Evolutionary conservation across 2,797 vertebrate species (phyloP).

Genomic region (Eulemur albifrons): DNA sequence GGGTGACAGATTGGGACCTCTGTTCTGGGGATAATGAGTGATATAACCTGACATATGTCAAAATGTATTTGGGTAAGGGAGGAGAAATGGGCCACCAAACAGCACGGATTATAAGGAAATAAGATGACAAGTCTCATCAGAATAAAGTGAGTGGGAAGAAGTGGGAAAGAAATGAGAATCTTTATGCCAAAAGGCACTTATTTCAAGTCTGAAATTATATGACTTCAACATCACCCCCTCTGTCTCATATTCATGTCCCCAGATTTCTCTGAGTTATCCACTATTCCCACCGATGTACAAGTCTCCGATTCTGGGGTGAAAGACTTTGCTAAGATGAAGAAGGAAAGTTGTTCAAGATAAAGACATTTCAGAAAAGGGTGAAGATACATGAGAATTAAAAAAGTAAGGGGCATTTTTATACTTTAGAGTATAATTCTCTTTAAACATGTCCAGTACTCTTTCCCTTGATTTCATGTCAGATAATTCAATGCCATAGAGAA

Average conservation of each 20-base stretch:
- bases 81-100: background rate
- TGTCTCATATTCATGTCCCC: background rate
- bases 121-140: background rate
- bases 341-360: background rate
- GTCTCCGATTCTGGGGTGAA: background rate
- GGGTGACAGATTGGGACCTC: background rate
- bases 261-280: background rate
- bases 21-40: background rate
- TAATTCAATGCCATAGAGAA: background rate
- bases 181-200: background rate
- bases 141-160: background rate
- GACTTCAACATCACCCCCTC: background rate
- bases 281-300: accelerated
- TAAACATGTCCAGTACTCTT: background rate
- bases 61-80: conserved; percentile 6
- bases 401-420: background rate
- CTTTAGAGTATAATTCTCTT: background rate
- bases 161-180: background rate
- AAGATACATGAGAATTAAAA: background rate
- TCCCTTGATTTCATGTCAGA: background rate
- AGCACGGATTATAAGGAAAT: background rate
- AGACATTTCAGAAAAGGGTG: background rate
- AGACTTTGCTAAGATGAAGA: background rate
- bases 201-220: background rate
- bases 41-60: conserved; percentile 31